phyloP scores from a whole-genome alignment of 2,888 invertebrate genomes.

The Strigamia crassipes region DNA sequence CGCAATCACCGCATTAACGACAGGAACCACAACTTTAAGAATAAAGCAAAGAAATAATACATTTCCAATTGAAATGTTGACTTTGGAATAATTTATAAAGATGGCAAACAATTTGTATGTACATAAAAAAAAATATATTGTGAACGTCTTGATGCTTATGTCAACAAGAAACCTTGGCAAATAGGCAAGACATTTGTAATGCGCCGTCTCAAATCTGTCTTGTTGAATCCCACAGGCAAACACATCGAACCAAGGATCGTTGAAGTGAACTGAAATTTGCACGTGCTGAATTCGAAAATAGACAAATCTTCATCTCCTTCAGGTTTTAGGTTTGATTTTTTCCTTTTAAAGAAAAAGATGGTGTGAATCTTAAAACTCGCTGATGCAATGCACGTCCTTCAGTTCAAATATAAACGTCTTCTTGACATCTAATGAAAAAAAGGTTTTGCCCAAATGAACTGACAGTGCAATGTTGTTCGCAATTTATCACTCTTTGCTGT shows the following conservation, averaged over 20 bases:
- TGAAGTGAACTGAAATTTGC: slow-evolving; percentile 35
- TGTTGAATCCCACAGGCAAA: slow-evolving; percentile 32
- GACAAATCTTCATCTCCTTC: background rate
- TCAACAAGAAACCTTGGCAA: slow-evolving; percentile 24
- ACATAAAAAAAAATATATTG: background rate
- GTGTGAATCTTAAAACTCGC: slow-evolving; percentile 26
- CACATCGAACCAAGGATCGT: slow-evolving; percentile 38
- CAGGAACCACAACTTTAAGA: background rate
- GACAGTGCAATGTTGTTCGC: slow-evolving; percentile 23
- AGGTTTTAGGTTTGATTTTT: slow-evolving; percentile 6
- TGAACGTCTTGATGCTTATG: background rate
- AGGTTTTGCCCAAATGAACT: slow-evolving; percentile 33
- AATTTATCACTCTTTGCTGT: slow-evolving; percentile 31
- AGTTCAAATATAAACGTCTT: slow-evolving; percentile 28
- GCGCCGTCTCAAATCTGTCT: slow-evolving; percentile 39
- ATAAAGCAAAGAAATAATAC: background rate
- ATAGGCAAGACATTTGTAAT: slow-evolving; percentile 39
- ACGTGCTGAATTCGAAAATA: slow-evolving; percentile 39
- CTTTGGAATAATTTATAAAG: background rate
- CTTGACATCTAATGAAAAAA: background rate
- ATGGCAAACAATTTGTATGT: background rate
- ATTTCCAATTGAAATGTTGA: background rate
- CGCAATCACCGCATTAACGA: background rate
- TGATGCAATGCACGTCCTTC: slow-evolving; percentile 18
- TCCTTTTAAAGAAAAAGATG: background rate